Conservation (phyloP, 1,140 invertebrate genomes). For the Pogonognathellus flavescens region DNA sequence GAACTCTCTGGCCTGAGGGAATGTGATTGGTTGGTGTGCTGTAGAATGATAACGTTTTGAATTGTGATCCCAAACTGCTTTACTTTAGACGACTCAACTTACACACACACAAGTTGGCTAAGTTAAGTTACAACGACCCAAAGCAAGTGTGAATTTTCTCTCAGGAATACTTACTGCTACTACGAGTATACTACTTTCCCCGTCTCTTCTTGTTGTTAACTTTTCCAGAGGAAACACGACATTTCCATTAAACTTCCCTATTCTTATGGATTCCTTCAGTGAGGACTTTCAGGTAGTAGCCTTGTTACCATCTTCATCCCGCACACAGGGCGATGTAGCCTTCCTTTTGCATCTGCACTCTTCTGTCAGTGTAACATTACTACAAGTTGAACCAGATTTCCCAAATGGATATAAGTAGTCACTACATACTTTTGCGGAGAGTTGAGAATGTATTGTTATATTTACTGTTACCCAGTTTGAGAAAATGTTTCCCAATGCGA, state of each 20-base stretch:
- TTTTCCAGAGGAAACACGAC: constrained; percentile 18
- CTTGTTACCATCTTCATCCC: too few species aligned
- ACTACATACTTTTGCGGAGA: constrained; percentile 11
- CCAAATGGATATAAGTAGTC: not conserved
- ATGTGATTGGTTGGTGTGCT: constrained; percentile 41
- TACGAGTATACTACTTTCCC: not conserved
- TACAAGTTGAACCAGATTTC: not conserved
- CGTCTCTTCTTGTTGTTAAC: constrained; percentile 27
- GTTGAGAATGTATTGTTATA: constrained; percentile 18
- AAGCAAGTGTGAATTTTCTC: constrained; percentile 50
- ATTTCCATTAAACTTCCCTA: constrained; percentile 43
- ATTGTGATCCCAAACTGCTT: constrained; percentile 33
- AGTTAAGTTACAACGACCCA: constrained; percentile 48
- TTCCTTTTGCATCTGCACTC: not conserved
- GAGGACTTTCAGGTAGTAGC: too few species aligned
- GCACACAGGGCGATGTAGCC: too few species aligned
- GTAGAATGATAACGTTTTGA: constrained; percentile 42
- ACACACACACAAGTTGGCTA: constrained; percentile 38
- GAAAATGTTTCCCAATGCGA: constrained; percentile 31
- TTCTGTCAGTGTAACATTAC: not conserved
- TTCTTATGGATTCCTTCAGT: not conserved
- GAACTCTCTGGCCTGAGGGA: constrained; percentile 7
- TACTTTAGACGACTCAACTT: constrained; percentile 38
- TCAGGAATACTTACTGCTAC: constrained; percentile 24
- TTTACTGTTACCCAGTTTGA: constrained; percentile 22